Evolutionary conservation across 2,113 vertebrate genomes (phyloP).

Genomic region (Eonycteris spelaea): DNA sequence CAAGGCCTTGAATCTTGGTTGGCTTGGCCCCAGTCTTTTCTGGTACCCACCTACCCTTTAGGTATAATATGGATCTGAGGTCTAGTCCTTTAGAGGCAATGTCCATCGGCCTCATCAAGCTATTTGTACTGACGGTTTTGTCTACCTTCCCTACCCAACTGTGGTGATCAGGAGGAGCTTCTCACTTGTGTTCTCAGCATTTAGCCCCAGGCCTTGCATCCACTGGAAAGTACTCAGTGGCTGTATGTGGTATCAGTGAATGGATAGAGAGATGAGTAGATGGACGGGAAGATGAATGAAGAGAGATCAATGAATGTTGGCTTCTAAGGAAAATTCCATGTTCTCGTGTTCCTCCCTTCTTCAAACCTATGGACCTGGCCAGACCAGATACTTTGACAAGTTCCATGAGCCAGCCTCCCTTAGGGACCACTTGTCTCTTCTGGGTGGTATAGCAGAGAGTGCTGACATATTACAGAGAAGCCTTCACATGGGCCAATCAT

Average conservation of each 20-base stretch:
- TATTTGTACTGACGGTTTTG: accelerated
- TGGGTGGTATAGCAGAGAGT: background rate
- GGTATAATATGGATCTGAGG: background rate
- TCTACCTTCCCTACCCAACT: background rate
- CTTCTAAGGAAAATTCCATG: background rate
- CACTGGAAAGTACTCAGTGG: background rate
- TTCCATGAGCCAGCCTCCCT: background rate
- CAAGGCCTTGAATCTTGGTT: background rate
- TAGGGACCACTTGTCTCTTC: background rate
- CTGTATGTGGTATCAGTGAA: background rate
- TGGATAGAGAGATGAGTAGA: background rate
- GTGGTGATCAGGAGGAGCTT: background rate
- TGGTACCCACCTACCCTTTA: background rate
- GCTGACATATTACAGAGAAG: background rate
- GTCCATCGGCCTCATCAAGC: background rate
- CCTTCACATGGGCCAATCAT: background rate
- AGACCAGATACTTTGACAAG: background rate
- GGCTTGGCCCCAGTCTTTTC: too few relatives aligned
- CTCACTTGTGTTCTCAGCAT: background rate
- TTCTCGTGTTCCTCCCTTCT: background rate
- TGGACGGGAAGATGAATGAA: background rate
- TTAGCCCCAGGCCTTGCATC: background rate
- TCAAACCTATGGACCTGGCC: background rate
- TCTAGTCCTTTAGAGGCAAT: background rate
- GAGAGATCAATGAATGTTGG: background rate